Percentiles rank a stretch among this genome's conserved stretches.
Evolutionary conservation across 1,140 invertebrate genomes (phyloP).

Genomic region (Zaprionus ornatus): DNA sequence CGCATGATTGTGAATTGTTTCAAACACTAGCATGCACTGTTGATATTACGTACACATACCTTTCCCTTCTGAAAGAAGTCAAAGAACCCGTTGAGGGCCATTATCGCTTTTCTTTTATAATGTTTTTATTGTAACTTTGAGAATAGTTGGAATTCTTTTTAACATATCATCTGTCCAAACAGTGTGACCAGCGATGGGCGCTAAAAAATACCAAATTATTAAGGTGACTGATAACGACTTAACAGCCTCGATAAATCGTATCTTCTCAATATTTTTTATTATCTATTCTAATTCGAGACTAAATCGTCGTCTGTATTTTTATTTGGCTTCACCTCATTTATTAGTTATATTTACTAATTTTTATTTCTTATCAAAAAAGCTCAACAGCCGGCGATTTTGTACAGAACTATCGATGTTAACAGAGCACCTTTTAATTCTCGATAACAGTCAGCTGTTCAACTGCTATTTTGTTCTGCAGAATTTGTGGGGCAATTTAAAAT

Average conservation of each 20-base stretch:
- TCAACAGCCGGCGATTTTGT: neutral
- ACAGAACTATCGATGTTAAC: neutral
- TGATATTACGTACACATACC: constrained; percentile 83
- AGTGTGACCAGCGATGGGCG: constrained; percentile 26
- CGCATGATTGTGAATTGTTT: constrained; percentile 7
- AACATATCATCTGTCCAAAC: constrained; percentile 29
- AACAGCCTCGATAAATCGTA: neutral
- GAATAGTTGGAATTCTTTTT: constrained; percentile 8
- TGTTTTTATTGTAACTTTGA: constrained; percentile 18
- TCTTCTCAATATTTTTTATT: neutral
- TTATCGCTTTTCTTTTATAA: constrained; percentile 49
- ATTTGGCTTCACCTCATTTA: too few relatives aligned
- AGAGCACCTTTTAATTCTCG: neutral
- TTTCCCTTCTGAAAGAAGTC: constrained; percentile 94
- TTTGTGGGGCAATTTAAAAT: neutral
- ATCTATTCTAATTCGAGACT: too few relatives aligned
- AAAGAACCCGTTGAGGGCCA: constrained; percentile 89
- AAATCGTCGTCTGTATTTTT: too few relatives aligned
- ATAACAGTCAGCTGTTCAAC: neutral
- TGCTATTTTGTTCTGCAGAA: neutral
- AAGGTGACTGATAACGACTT: neutral
- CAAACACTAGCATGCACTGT: neutral
- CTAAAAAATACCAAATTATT: constrained; percentile 14
- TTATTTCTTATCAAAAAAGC: neutral
- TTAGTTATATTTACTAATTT: too few relatives aligned